Evolutionary conservation across 2,888 invertebrate species (phyloP).

Genomic region (Agrypnus murinus): DNA sequence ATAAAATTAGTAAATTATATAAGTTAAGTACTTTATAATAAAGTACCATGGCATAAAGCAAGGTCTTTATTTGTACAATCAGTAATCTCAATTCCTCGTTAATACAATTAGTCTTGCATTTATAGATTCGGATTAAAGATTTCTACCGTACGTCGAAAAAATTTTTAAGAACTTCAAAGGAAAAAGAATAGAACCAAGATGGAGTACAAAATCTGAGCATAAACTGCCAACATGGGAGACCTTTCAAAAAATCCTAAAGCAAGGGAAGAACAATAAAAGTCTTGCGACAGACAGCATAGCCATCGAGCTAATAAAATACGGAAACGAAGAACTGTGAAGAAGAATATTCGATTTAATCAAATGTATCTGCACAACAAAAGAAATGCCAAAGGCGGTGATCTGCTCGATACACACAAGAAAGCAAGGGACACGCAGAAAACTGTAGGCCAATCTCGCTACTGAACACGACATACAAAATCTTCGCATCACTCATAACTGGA

Average conservation of each 20-base stretch:
- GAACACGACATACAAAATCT: too few relatives aligned
- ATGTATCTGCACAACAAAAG: not conserved
- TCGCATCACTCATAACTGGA: not conserved
- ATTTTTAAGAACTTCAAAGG: not conserved
- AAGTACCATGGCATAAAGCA: too few relatives aligned
- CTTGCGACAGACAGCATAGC: not conserved
- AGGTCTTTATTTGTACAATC: too few relatives aligned
- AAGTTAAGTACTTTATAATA: too few relatives aligned
- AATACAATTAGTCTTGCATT: too few relatives aligned
- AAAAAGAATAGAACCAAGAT: constrained; percentile 12
- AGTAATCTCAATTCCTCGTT: too few relatives aligned
- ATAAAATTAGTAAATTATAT: too few relatives aligned
- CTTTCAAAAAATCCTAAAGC: constrained; percentile 1
- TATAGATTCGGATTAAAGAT: too few relatives aligned
- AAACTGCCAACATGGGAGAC: not conserved
- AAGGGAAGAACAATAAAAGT: constrained; percentile 2
- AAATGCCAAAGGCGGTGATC: not conserved
- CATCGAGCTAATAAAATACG: constrained; percentile 5
- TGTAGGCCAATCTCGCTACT: not conserved
- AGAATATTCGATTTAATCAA: constrained; percentile 1
- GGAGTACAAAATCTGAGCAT: not conserved
- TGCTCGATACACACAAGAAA: not conserved
- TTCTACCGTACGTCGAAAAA: not conserved
- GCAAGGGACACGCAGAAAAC: not conserved
- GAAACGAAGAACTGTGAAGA: not conserved